Conservation (phyloP, 2,797 vertebrate genomes). For the Sebastes melanostomus region DNA sequence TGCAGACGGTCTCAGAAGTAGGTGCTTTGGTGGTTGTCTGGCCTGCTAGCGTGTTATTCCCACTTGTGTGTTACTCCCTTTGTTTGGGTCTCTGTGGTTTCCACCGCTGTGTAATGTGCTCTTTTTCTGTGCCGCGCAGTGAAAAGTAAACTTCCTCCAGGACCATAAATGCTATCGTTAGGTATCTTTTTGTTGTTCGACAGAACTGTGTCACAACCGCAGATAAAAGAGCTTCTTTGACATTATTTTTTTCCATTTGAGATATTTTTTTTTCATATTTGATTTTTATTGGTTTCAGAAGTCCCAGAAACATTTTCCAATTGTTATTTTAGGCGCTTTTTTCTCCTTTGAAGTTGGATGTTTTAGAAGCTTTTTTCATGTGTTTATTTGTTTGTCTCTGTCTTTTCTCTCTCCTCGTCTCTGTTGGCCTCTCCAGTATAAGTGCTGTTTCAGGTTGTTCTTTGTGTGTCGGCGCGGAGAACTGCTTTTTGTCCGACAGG, state of each 20-base stretch:
- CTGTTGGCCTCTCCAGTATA: conserved; percentile 57
- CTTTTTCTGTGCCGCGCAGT: conserved; percentile 41
- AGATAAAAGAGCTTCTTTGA: conserved; percentile 74
- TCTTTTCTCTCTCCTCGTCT: conserved; percentile 16
- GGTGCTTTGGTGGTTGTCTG: conserved; percentile 51
- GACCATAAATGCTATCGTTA: conserved; percentile 78
- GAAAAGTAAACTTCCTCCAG: conserved; percentile 75
- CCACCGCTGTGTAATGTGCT: conserved; percentile 53
- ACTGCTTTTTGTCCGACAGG: conserved; percentile 65
- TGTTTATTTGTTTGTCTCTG: conserved; percentile 56
- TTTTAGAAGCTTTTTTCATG: conserved; percentile 51
- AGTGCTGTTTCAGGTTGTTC: conserved; percentile 80
- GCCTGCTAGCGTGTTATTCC: conserved; percentile 59
- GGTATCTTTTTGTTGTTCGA: conserved; percentile 76
- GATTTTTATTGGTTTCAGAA: conserved; percentile 68
- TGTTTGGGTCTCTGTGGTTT: conserved; percentile 69
- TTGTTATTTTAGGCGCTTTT: conserved; percentile 67
- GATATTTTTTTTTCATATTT: conserved; percentile 41
- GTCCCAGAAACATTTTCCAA: conserved; percentile 71
- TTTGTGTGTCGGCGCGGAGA: conserved; percentile 68
- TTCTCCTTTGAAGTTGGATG: conserved; percentile 62
- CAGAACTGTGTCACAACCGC: conserved; percentile 77
- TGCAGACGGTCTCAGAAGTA: conserved; percentile 47
- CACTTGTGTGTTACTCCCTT: conserved; percentile 60
- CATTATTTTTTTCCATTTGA: conserved; percentile 40